Evolutionary conservation across 2,113 vertebrate species (phyloP).

Genomic region (Hippocampus comes): DNA sequence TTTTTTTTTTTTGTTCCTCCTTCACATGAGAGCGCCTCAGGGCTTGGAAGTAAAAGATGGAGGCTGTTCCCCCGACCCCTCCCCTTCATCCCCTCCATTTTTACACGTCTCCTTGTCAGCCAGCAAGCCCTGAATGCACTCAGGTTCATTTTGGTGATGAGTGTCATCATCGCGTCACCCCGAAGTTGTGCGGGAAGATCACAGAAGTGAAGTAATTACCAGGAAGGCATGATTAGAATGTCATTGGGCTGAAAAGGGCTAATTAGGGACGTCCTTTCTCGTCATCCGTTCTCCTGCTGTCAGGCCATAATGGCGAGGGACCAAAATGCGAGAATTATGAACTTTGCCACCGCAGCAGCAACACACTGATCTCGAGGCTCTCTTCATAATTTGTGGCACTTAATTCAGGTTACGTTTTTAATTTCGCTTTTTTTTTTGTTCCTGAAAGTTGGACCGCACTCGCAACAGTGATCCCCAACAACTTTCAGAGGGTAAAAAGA

Average conservation of each 20-base stretch:
- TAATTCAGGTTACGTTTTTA: conserved; percentile 38
- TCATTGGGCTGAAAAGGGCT: conserved; percentile 71
- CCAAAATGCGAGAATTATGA: conserved; percentile 54
- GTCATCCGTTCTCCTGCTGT: conserved; percentile 50
- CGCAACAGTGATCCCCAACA: not conserved
- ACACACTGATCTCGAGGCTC: conserved; percentile 30
- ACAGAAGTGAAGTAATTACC: conserved; percentile 73
- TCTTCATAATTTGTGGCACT: conserved; percentile 66
- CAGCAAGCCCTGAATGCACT: conserved; percentile 44
- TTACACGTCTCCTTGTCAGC: conserved; percentile 5
- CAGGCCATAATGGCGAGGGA: conserved; percentile 56
- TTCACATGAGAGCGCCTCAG: conserved; percentile 43
- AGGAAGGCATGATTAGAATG: conserved; percentile 73
- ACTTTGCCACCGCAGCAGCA: conserved; percentile 48
- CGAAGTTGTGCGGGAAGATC: conserved; percentile 49
- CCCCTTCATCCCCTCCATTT: not conserved
- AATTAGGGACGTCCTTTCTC: conserved; percentile 71
- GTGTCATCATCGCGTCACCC: conserved; percentile 47
- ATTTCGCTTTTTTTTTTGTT: conserved; percentile 13
- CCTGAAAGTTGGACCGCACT: conserved; percentile 38
- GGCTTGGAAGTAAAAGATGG: conserved; percentile 38
- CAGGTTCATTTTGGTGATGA: conserved; percentile 55
- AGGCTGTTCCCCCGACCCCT: conserved; percentile 24
- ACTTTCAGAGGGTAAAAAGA: not conserved
- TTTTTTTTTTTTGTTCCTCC: conserved; percentile 5